Evolutionary conservation across 2,113 vertebrate species (phyloP), one percentile per base, ranked within the genome.

Genomic region (Oryzias javanicus): DNA sequence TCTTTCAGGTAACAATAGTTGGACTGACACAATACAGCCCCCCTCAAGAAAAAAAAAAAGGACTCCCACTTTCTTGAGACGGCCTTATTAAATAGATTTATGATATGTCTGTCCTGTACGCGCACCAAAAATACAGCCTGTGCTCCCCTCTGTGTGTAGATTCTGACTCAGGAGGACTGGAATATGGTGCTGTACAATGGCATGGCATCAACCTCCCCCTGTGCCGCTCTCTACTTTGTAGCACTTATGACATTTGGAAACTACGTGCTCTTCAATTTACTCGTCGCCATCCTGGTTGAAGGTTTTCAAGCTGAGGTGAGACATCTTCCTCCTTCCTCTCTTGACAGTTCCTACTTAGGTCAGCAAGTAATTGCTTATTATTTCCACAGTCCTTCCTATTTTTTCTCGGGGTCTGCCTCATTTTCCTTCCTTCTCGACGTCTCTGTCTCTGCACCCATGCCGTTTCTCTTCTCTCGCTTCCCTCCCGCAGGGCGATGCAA

Each of bases 161-260:
- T 99, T 76, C 90, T 99, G 73, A 99, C 97, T 17, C 97, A 99
- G 86, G 97, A 99, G 84, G 97, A 99, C 90, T 98, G 97, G 96
- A 99, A 99, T 19, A 94, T 98, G 64, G 97, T 99, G 20, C 91
- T 99, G 27, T 99, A 99, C 81, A 98, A 99, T 0, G 97, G 96
- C 71, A 93, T 93, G 92, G 97, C 96, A 14, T 98, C 96, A 68
- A 98, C 96, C 5, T 96, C 96, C 0, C 96, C 97, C 0, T 96
- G 93, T 80, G 97, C 97, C 41, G 96, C 97, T 15, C 94, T 99
- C 62, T 99, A 99, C 81, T 99, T 98, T 5, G 96, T 99, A 0
- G 97, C 97, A 45, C 93, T 99, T 40, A 99, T 99, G 97, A 98
- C 97, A 0, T 99, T 99, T 22, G 97, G 97, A 70, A 99, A 98